Base-by-base conservation (phyloP, 2,888 invertebrate genomes). In the Drosophila stalkeri region DNA sequence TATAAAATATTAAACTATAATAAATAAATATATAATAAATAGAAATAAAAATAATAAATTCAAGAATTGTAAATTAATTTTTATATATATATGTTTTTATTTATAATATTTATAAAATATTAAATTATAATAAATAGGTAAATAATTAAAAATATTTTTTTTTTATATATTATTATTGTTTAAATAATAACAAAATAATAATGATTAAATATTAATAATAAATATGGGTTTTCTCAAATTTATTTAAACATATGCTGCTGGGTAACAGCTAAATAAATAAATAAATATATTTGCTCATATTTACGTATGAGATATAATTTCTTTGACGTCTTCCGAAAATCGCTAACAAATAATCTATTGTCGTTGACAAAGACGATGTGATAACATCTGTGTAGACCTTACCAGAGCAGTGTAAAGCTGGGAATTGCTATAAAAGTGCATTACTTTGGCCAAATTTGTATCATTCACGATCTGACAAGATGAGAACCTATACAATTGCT, bases 371-470 rank as follows among this genome's bases (percentile, higher is more conserved):
- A 59, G 20, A 47, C 16, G 9, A 4, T 2, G 18, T 12, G 23
- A 23, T 16, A 20, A 35, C 71, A 71, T 33, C 64, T 71, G 72
- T 71, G 23, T 52, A 2, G 31, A 72, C 43, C 31, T 57, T 16
- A 0, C 14, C 37, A 11, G 9, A 18, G 20, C 20, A 18, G 20
- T 16, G 8, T 8, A 35, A 9, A 11, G 33, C 23, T 12, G 23
- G 12, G 9, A 37, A 27, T 4, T 31, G 20, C 51, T 64, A 72
- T 72, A 72, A 59, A 72, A 54, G 5, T 7, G n/a, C 35, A 23
- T 8, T 3, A 1, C n/a, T n/a, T n/a, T n/a, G 35, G 12, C 2
- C 2, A 1, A n/a, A 41, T 1, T 8, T 16, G 14, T 43, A 39
- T 64, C 71, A 72, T 46, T 64, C 12, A 8, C 20, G 2, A 46